Conservation (phyloP, 2,888 invertebrate genomes). For the Piscicola geometra region DNA sequence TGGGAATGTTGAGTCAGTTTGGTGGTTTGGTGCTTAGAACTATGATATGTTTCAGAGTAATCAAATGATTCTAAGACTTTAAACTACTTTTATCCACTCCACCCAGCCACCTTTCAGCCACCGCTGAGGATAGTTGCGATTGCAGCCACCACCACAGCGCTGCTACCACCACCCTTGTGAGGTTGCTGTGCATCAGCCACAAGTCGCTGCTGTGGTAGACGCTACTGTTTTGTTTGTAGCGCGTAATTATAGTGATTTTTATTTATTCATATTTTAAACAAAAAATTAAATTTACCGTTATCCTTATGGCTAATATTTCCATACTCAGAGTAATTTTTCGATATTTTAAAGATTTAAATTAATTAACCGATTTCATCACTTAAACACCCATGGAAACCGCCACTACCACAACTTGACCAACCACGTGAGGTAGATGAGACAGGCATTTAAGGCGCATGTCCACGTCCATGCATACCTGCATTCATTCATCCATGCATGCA, state of each 20-base stretch:
- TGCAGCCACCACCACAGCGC: constrained; percentile 28
- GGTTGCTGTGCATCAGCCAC: neutral
- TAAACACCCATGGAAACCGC: neutral
- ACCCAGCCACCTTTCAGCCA: neutral
- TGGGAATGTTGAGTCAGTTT: too few relatives aligned
- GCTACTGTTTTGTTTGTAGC: neutral
- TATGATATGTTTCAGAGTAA: too few relatives aligned
- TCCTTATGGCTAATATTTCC: too few relatives aligned
- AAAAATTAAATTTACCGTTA: too few relatives aligned
- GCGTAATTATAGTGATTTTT: too few relatives aligned
- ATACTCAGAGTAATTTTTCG: too few relatives aligned
- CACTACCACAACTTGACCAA: constrained; percentile 68
- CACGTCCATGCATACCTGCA: constrained; percentile 89
- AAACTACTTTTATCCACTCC: too few relatives aligned
- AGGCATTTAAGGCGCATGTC: constrained; percentile 74
- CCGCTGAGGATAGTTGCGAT: constrained; percentile 6
- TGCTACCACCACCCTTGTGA: constrained; percentile 1
- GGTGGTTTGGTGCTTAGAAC: too few relatives aligned
- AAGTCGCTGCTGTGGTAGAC: neutral
- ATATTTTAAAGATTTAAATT: too few relatives aligned
- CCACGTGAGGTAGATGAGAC: constrained; percentile 73
- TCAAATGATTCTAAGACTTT: too few relatives aligned
- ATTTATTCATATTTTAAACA: too few relatives aligned
- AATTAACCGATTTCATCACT: neutral
- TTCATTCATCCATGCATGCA: too few relatives aligned